These are phyloP conservation scores for Drosophila putrida DNA, from an alignment of 2,888 invertebrate species.

Conservation along the genomic window DNA sequence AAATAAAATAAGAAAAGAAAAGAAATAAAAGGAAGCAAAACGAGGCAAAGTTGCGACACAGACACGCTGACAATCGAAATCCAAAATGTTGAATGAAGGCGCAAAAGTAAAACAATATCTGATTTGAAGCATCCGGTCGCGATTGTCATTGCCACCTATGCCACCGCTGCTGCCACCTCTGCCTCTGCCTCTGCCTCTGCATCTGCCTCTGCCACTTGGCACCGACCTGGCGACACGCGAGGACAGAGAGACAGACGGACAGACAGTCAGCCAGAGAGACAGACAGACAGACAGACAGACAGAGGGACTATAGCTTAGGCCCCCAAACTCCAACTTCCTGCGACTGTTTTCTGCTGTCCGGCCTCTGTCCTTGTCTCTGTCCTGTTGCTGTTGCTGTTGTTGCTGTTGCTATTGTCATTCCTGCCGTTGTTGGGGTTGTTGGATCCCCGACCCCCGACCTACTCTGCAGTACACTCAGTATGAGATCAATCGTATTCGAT, in stretches of 20 bases:
- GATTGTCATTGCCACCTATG: constrained; percentile 84
- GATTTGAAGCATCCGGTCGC: constrained; percentile 85
- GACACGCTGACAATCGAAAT: constrained; percentile 77
- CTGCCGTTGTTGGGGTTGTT: constrained; percentile 45
- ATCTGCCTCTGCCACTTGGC: not conserved
- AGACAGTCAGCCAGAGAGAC: not conserved
- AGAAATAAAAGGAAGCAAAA: constrained; percentile 2
- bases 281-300: not conserved
- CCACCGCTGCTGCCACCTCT: constrained; percentile 68
- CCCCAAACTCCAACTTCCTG: constrained; percentile 74
- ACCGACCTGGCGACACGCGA: constrained; percentile 57
- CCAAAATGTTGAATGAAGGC: constrained; percentile 77
- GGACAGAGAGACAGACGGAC: constrained; percentile 21
- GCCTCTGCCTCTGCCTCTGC: constrained; percentile 9
- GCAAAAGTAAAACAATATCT: constrained; percentile 83
- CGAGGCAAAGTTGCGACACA: constrained; percentile 55
- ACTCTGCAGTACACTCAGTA: constrained; percentile 36
- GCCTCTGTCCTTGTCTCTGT: constrained; percentile 32
- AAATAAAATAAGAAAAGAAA: constrained; percentile 17
- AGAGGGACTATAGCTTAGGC: constrained; percentile 40
- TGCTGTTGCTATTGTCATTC: constrained; percentile 60
- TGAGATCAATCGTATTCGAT: constrained; percentile 84
- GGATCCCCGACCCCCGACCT: constrained; percentile 20
- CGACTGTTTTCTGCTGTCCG: constrained; percentile 48
- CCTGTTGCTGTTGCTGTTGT: constrained; percentile 42